Percentiles rank a stretch among this genome's conserved stretches.
These are phyloP conservation scores for Trypoxylus dichotomus DNA, from an alignment of 1,140 invertebrate species.

Conservation along the genomic window DNA sequence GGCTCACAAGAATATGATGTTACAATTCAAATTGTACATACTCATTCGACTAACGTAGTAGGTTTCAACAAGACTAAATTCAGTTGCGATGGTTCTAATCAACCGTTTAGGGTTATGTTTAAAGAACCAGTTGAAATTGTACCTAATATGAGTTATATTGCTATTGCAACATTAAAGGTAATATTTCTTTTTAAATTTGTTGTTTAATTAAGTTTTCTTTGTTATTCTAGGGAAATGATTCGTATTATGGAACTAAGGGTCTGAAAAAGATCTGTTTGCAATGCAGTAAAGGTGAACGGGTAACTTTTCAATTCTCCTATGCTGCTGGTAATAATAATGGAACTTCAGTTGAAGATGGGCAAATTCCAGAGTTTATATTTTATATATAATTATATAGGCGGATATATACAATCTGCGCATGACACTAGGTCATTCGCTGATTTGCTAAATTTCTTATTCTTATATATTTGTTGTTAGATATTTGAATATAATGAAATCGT, in stretches of 20 bases:
- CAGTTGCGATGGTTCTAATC: slow-evolving; percentile 78
- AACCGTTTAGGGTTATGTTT: slow-evolving; percentile 86
- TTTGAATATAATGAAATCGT: no score
- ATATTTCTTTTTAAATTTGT: slow-evolving; percentile 24
- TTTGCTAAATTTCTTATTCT: no score
- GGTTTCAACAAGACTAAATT: slow-evolving; percentile 79
- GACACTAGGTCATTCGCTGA: no score
- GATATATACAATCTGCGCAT: no score
- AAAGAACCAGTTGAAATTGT: slow-evolving; percentile 85
- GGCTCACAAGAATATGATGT: slow-evolving; percentile 81
- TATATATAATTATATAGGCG: slow-evolving; percentile 59
- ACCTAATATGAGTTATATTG: slow-evolving; percentile 81
- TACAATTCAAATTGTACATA: slow-evolving; percentile 77
- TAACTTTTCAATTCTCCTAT: slow-evolving; percentile 85
- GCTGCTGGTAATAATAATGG: slow-evolving; percentile 89
- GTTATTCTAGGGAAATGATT: slow-evolving; percentile 77
- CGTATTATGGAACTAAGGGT: slow-evolving; percentile 86
- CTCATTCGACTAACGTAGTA: slow-evolving; percentile 71
- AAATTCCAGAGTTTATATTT: slow-evolving; percentile 89
- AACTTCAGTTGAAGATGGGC: slow-evolving; percentile 87
- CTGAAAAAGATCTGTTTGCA: slow-evolving; percentile 75
- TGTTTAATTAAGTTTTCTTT: background rate
- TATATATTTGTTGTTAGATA: no score
- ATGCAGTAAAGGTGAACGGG: slow-evolving; percentile 70
- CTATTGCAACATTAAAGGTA: slow-evolving; percentile 81